phyloP scores from a whole-genome alignment of 2,888 invertebrate species.

The Diarsia rubi region DNA sequence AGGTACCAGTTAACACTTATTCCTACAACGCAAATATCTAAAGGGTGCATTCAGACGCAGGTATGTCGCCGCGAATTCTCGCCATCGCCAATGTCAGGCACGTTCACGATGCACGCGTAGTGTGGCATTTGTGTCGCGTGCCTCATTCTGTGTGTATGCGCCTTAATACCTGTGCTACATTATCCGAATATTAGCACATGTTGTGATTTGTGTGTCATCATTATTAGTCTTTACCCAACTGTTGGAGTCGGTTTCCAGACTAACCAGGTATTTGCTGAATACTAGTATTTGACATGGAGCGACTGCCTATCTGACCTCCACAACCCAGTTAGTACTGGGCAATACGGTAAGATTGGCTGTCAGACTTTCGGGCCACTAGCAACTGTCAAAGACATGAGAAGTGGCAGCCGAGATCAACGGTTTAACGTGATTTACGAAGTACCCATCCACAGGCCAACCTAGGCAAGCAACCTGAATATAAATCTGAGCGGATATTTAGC shows the following conservation, averaged over 20 bases:
- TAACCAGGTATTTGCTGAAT: background rate
- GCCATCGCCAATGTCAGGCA: slow-evolving; percentile 28
- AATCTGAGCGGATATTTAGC: background rate
- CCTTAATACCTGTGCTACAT: slow-evolving; percentile 44
- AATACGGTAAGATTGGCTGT: no score
- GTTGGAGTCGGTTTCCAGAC: background rate
- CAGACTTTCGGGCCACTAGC: background rate
- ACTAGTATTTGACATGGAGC: background rate
- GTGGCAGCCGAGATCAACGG: no score
- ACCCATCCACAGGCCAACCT: background rate
- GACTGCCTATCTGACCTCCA: no score
- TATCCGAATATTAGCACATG: background rate
- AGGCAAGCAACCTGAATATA: background rate
- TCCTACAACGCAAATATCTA: background rate
- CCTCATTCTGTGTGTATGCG: slow-evolving; percentile 18
- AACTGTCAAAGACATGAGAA: no score
- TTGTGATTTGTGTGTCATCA: background rate
- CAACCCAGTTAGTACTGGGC: no score
- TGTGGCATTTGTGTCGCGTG: slow-evolving; percentile 45
- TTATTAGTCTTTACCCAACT: background rate
- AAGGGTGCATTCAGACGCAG: slow-evolving; percentile 2
- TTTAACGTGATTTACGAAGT: no score
- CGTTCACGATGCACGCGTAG: background rate
- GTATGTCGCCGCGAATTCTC: slow-evolving; percentile 24
- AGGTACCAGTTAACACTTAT: background rate